phyloP scores from a whole-genome alignment of 92 coral and sea anemone genomes.

The Zoanthus sansibaricus region DNA sequence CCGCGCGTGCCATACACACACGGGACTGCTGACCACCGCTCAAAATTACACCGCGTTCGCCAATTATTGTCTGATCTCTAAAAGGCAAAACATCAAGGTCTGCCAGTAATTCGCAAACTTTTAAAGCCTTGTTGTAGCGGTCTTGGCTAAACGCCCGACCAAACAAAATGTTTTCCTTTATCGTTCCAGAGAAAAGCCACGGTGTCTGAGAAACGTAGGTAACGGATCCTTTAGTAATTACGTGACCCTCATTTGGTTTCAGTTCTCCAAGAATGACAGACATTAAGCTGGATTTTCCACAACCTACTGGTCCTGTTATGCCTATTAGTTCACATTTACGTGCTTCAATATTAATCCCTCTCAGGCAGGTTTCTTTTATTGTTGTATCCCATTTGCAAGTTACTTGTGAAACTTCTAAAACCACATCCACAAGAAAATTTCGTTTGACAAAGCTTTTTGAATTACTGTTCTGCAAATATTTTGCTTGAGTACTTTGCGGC shows the following conservation, averaged over 20 bases:
- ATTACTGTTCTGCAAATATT: background rate
- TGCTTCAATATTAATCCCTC: background rate
- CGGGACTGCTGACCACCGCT: slow-evolving; percentile 46
- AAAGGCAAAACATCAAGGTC: slow-evolving; percentile 40
- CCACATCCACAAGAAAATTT: background rate
- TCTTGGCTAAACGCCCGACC: slow-evolving; percentile 13
- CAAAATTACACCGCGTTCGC: slow-evolving; percentile 45
- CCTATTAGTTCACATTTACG: background rate
- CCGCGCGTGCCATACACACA: background rate
- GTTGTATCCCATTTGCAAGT: background rate
- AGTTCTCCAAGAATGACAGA: slow-evolving; percentile 43
- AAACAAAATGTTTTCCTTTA: slow-evolving; percentile 42
- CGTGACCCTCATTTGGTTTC: slow-evolving; percentile 18
- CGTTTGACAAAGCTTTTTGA: too few species aligned
- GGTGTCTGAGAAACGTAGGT: slow-evolving; percentile 46
- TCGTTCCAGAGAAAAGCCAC: slow-evolving; percentile 54
- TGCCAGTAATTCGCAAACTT: slow-evolving; percentile 37
- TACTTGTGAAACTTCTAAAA: background rate
- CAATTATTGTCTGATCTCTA: slow-evolving; percentile 32
- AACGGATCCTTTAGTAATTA: background rate
- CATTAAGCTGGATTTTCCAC: slow-evolving; percentile 46
- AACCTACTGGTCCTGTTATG: slow-evolving; percentile 15
- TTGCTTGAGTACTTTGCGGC: background rate
- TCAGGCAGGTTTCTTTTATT: background rate
- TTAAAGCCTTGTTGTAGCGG: slow-evolving; percentile 13